Evolutionary conservation across 2,113 vertebrate genomes (phyloP), one percentile per base, ranked within the genome.

Genomic region (Camelus bactrianus): DNA sequence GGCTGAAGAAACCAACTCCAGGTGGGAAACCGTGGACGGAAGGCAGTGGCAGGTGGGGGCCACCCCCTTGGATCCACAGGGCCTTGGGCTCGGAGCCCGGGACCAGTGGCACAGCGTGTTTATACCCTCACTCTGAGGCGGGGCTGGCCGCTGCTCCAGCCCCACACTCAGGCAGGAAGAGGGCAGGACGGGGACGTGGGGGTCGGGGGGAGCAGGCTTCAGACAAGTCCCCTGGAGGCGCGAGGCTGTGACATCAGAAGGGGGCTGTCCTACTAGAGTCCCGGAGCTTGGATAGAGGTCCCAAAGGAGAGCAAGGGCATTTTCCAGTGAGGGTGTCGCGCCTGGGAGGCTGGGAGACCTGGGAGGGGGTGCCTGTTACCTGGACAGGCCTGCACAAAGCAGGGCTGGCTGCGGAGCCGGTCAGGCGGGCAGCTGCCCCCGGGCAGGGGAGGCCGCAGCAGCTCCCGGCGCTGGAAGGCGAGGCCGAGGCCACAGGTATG

Each of bases 401-500:
- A 99, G 76, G 98, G 96, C 46, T 98, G 98, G 94, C 99, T 99
- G 94, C 99, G 99, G 22, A 99, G 99, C 70, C 96, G 98, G n/a
- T 97, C 97, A 0, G 89, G 97, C 0, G 91, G 93, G 69, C 99
- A 99, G 83, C 95, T 93, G 7, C 99, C 99, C 5, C 98, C 98
- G 0, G 99, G 97, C 42, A 98, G 97, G 5, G 99, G 98, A 0
- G 98, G 98, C 77, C 99, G 97, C 62, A 99, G 89, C 7, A 99
- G 97, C 50, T 98, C 99, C 62, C 99, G 98, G 96, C 98, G 99
- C 2, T 99, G 98, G 93, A 99, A 99, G 65, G 99, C 56, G 5
- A 99, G 99, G 5, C 99, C 99, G 24, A 99, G 98, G 8, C 99
- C 99, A 50, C 99, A 99, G n/a, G 99, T 98, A 8, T 96, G 98